phyloP scores from a whole-genome alignment of 2,797 vertebrate genomes.

The Arnoldichthys spilopterus region DNA sequence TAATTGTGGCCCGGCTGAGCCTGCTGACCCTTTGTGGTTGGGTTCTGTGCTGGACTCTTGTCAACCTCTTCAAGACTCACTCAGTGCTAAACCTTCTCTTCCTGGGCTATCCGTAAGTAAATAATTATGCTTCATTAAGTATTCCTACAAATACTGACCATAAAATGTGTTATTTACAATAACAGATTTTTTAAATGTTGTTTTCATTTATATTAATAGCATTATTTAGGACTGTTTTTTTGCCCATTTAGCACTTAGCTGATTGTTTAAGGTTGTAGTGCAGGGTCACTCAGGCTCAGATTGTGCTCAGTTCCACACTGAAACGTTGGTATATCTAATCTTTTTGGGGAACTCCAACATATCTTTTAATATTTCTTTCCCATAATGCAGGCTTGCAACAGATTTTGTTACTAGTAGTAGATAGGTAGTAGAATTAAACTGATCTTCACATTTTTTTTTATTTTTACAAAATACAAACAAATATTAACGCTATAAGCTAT shows the following conservation, averaged over 20 bases:
- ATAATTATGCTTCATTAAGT: background rate
- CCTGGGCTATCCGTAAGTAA: constrained; percentile 97
- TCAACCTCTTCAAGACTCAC: constrained; percentile 94
- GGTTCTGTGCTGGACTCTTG: constrained; percentile 97
- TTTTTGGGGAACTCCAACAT: background rate
- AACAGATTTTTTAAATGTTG: too few species aligned
- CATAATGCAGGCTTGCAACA: background rate
- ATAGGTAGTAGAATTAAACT: background rate
- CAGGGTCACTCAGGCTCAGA: background rate
- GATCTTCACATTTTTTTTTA: background rate
- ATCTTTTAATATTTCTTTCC: background rate
- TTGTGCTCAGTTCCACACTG: background rate
- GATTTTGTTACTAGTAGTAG: background rate
- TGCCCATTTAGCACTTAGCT: too few species aligned
- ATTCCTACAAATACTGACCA: background rate
- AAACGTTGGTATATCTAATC: background rate
- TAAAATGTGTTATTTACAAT: too few species aligned
- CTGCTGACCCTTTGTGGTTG: constrained; percentile 94
- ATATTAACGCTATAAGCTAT: background rate
- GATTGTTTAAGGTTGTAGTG: background rate
- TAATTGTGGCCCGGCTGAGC: constrained; percentile 87
- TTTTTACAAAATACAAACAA: background rate
- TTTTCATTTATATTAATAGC: too few species aligned
- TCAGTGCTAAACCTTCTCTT: constrained; percentile 98
- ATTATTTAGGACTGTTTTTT: too few species aligned